Conservation (phyloP, 2,113 vertebrate species). For the Ornithorhynchus anatinus region DNA sequence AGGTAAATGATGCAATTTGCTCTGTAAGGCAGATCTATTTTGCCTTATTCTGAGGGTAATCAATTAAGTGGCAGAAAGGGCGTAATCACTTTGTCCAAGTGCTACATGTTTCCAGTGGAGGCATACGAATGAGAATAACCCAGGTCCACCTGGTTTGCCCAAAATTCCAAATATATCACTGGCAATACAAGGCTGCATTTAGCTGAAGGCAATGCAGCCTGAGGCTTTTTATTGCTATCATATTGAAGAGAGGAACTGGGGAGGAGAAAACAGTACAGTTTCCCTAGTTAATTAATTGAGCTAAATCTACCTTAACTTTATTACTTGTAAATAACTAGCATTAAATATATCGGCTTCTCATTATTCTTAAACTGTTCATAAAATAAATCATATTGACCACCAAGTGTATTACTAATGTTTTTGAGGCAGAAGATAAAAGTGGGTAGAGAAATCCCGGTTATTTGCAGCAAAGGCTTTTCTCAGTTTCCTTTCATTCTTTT, state of each 20-base stretch:
- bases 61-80: slow-evolving; percentile 62
- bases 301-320: slow-evolving; percentile 55
- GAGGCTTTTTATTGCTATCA: slow-evolving; percentile 33
- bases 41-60: slow-evolving; percentile 62
- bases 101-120: slow-evolving; percentile 40
- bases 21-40: slow-evolving; percentile 56
- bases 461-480: background rate
- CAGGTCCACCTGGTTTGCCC: slow-evolving; percentile 32
- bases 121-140: slow-evolving; percentile 32
- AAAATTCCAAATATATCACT: slow-evolving; percentile 41
- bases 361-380: slow-evolving; percentile 54
- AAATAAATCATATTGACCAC: slow-evolving; percentile 51
- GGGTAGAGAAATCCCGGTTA: background rate
- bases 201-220: slow-evolving; percentile 20
- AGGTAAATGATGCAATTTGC: slow-evolving; percentile 58
- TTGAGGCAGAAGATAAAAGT: slow-evolving; percentile 31
- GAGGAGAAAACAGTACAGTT: slow-evolving; percentile 44
- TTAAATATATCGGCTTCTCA: slow-evolving; percentile 51
- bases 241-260: slow-evolving; percentile 26
- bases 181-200: slow-evolving; percentile 1
- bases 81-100: slow-evolving; percentile 50
- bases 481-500: background rate
- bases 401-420: slow-evolving; percentile 35
- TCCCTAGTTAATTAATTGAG: slow-evolving; percentile 55
- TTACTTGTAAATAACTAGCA: slow-evolving; percentile 50